Evolutionary conservation across 2,113 vertebrate genomes (phyloP), one percentile per base, ranked within the genome.

Genomic region (Poeciliopsis occidentalis): DNA sequence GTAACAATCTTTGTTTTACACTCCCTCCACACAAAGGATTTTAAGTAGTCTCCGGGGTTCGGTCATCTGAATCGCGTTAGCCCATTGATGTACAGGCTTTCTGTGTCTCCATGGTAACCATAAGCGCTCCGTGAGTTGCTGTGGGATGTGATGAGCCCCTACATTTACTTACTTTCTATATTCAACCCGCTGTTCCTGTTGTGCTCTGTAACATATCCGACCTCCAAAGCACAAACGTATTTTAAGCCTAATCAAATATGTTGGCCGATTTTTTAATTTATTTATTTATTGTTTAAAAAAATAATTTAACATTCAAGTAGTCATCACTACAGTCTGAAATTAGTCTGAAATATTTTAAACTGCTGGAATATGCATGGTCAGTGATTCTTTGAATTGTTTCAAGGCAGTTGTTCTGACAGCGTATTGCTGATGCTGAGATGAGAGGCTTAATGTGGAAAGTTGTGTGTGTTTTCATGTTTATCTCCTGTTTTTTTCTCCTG

Each of bases 41-140:
- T 37, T 24, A 8, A 61, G 60, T 24, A 0, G 19, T 73, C 66
- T 65, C n/a, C 0, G 4, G 70, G 31, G 17, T 57, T 57, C 2
- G 24, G 51, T 57, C 2, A 29, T 61, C 24, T 65, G 63, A 75
- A 57, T 47, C 34, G 41, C 60, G 31, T 0, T 0, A 30, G 60
- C 61, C 60, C 57, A 66, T 80, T 66, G 29, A 85, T 85, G 54
- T 26, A 31, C 71, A 39, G n/a, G 68, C 80, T 86, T 85, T 65
- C 31, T 37, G 37, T 32, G 71, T 92, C 79, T 84, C 91, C 84
- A 72, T 82, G 79, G 87, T 64, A 88, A 93, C 91, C 69, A 71
- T 44, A 75, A 76, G 51, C 17, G 13, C 54, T 30, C 17, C 1
- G 10, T 39, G 64, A 26, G 76, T 87, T 88, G 78, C 78, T 30